These are phyloP conservation scores for Sinhomidia bicolor DNA, from an alignment of 2,888 invertebrate genomes.

Conservation along the genomic window DNA sequence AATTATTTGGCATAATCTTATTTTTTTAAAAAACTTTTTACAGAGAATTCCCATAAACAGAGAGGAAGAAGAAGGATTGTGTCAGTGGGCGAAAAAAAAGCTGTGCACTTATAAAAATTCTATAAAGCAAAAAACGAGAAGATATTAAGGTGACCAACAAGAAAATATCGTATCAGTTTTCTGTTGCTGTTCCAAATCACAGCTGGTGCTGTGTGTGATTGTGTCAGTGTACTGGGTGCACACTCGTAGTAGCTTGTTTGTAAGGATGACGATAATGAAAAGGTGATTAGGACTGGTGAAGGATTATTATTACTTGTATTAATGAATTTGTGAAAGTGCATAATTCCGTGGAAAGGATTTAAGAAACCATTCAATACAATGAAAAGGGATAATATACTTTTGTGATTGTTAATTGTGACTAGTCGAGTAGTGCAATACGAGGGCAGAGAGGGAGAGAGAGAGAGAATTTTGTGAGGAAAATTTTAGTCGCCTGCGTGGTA, in stretches of 20 bases:
- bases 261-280: no score
- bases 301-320: no score
- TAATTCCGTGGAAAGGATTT: no score
- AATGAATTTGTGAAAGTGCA: no score
- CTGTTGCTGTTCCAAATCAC: not conserved
- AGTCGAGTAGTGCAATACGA: no score
- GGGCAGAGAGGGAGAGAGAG: not conserved
- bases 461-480: not conserved
- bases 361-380: no score
- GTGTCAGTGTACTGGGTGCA: not conserved
- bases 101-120: not conserved
- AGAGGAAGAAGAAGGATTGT: not conserved
- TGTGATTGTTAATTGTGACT: no score
- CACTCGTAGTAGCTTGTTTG: no score
- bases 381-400: no score
- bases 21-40: no score
- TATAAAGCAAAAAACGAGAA: not conserved
- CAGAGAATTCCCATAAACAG: slow-evolving; percentile 22
- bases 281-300: slow-evolving; percentile 12
- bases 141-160: not conserved
- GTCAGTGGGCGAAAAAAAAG: not conserved
- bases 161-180: slow-evolving; percentile 20
- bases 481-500: not conserved
- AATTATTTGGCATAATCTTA: slow-evolving; percentile 33
- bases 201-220: not conserved